Conservation (phyloP, 2,113 vertebrate species). For the Xiphias gladius region DNA sequence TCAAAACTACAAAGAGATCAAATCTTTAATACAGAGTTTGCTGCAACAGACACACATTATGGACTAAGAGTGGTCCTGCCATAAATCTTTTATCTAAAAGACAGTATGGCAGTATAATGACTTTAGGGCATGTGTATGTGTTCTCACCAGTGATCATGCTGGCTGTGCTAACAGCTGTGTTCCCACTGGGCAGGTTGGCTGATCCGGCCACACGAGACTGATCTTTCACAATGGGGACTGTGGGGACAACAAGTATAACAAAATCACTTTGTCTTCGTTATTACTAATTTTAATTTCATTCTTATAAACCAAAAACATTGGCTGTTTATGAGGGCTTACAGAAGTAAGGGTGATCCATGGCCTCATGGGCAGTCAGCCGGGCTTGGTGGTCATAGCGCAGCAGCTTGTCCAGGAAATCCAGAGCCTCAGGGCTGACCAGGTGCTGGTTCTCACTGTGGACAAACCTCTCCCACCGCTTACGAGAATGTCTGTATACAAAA, state of each 20-base stretch:
- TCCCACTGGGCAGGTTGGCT: constrained; percentile 72
- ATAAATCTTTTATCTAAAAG: neutral
- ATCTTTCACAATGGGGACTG: constrained; percentile 83
- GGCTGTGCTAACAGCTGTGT: constrained; percentile 75
- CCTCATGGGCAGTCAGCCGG: constrained; percentile 84
- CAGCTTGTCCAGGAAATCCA: constrained; percentile 87
- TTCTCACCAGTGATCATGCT: constrained; percentile 81
- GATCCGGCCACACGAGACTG: constrained; percentile 77
- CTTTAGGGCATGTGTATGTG: neutral
- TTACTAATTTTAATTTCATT: neutral
- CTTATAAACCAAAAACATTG: neutral
- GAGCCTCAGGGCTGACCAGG: constrained; percentile 83
- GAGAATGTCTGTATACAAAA: constrained; percentile 78
- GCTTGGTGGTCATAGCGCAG: constrained; percentile 87
- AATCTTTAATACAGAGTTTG: no score
- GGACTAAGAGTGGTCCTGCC: no score
- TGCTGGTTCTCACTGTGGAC: constrained; percentile 90
- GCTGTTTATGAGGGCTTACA: constrained; percentile 66
- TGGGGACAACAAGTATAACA: neutral
- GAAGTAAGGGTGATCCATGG: constrained; percentile 88
- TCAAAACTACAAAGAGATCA: no score
- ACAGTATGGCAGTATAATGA: neutral
- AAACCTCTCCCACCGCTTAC: constrained; percentile 87
- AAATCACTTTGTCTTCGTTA: neutral
- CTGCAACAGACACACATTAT: no score